Evolutionary conservation across 2,113 vertebrate species (phyloP).

Genomic region (Hippocampus barbouri): DNA sequence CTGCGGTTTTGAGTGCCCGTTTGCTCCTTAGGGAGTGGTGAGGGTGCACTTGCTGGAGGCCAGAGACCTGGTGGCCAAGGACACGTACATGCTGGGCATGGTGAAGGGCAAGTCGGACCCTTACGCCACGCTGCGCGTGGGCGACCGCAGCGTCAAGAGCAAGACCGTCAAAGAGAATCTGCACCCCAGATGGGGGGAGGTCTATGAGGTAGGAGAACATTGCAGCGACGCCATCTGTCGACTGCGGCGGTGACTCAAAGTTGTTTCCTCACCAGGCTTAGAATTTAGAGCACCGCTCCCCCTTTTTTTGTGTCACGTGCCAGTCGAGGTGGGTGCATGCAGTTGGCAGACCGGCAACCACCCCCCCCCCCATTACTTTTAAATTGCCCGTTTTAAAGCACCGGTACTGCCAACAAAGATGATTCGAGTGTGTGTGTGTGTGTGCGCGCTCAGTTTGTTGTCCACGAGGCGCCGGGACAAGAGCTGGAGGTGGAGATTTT

Average conservation of each 20-base stretch:
- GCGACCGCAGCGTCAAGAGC: constrained; percentile 77
- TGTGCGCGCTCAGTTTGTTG: constrained; percentile 77
- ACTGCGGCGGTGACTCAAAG: too few relatives aligned
- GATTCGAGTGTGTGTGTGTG: too few relatives aligned
- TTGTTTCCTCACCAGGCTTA: too few relatives aligned
- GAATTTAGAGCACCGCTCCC: too few relatives aligned
- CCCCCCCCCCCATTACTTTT: too few relatives aligned
- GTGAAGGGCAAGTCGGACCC: constrained; percentile 93
- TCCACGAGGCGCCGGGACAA: constrained; percentile 92
- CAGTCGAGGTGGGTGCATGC: too few relatives aligned
- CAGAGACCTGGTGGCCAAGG: constrained; percentile 82
- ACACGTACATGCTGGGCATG: constrained; percentile 83
- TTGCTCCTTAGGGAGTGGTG: constrained; percentile 80
- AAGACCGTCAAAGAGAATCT: constrained; percentile 83
- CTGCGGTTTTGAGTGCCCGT: neutral
- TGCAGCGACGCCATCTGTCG: too few relatives aligned
- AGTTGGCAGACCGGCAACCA: too few relatives aligned
- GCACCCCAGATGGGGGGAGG: constrained; percentile 85
- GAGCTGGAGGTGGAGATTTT: constrained; percentile 90
- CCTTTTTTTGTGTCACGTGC: too few relatives aligned
- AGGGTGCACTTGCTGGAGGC: constrained; percentile 85
- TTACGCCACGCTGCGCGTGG: constrained; percentile 79
- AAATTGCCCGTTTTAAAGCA: too few relatives aligned
- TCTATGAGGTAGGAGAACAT: constrained; percentile 80
- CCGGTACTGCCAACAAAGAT: too few relatives aligned